phyloP scores from a whole-genome alignment of 2,797 vertebrate species.

The Syngnathus rostellatus region DNA sequence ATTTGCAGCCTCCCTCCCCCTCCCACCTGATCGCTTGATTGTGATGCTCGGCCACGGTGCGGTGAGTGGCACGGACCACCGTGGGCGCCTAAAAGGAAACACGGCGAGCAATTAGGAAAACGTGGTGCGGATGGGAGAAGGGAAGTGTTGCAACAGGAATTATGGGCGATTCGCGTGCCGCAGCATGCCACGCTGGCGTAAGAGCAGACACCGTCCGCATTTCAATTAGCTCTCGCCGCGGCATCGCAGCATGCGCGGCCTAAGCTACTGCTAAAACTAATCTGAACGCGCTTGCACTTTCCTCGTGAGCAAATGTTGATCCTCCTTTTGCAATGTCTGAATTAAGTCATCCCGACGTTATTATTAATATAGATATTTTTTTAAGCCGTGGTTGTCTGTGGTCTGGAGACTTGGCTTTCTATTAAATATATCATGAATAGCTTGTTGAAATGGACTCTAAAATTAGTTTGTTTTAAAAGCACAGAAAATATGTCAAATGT shows the following conservation, averaged over 20 bases:
- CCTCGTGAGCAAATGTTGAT: slow-evolving; percentile 47
- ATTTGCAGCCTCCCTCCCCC: slow-evolving; percentile 27
- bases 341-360: slow-evolving; percentile 12
- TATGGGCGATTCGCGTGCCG: slow-evolving; percentile 61
- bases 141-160: slow-evolving; percentile 57
- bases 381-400: neutral
- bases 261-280: slow-evolving; percentile 43
- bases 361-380: neutral
- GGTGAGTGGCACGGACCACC: slow-evolving; percentile 42
- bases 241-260: slow-evolving; percentile 41
- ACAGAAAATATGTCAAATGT: slow-evolving; percentile 10
- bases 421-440: neutral
- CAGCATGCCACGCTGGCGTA: slow-evolving; percentile 60
- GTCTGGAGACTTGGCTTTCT: neutral
- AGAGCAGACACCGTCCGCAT: slow-evolving; percentile 52
- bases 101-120: slow-evolving; percentile 59
- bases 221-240: slow-evolving; percentile 54
- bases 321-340: slow-evolving; percentile 26
- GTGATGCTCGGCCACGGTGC: slow-evolving; percentile 59
- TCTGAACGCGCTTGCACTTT: slow-evolving; percentile 28
- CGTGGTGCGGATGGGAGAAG: slow-evolving; percentile 38
- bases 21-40: slow-evolving; percentile 52
- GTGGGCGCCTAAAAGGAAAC: slow-evolving; percentile 39
- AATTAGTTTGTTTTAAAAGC: too few species aligned
- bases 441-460: neutral